Conservation (phyloP, 2,113 vertebrate genomes). For the Saccopteryx bilineata region DNA sequence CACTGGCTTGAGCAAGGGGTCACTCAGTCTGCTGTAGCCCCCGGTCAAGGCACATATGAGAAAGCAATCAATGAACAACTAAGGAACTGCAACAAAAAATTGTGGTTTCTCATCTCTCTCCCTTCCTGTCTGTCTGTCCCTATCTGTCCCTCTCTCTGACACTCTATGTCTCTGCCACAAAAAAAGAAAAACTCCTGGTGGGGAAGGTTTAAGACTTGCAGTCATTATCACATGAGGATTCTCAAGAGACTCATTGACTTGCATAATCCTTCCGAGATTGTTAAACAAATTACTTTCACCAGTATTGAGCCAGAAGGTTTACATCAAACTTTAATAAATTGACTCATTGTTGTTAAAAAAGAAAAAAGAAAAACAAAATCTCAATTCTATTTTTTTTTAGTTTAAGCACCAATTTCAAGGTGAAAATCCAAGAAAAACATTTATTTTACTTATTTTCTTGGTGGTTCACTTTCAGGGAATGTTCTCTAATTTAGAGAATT, state of each 20-base stretch:
- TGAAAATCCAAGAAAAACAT: conserved; percentile 51
- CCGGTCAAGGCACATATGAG: too few species aligned
- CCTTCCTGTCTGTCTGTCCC: too few species aligned
- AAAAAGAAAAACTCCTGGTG: conserved; percentile 95
- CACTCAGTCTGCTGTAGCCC: too few species aligned
- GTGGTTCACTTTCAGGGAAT: conserved; percentile 14
- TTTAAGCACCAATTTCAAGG: conserved; percentile 35
- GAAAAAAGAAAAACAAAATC: neutral
- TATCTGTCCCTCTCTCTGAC: too few species aligned
- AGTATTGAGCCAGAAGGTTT: conserved; percentile 98
- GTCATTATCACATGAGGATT: conserved; percentile 98
- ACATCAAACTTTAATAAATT: conserved; percentile 89
- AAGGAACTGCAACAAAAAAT: too few species aligned
- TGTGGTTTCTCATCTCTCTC: too few species aligned
- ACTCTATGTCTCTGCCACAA: too few species aligned
- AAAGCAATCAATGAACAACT: too few species aligned
- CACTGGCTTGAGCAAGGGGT: too few species aligned
- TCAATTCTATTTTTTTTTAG: neutral
- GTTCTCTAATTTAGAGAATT: neutral
- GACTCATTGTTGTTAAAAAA: conserved; percentile 52
- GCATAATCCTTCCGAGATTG: conserved; percentile 98
- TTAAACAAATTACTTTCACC: conserved; percentile 99
- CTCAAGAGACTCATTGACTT: conserved; percentile 98
- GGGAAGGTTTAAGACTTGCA: conserved; percentile 98
- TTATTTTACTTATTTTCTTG: conserved; percentile 25